Evolutionary conservation across 2,113 vertebrate genomes (phyloP), one percentile per base, ranked within the genome.

Genomic region (Capricornis sumatraensis): DNA sequence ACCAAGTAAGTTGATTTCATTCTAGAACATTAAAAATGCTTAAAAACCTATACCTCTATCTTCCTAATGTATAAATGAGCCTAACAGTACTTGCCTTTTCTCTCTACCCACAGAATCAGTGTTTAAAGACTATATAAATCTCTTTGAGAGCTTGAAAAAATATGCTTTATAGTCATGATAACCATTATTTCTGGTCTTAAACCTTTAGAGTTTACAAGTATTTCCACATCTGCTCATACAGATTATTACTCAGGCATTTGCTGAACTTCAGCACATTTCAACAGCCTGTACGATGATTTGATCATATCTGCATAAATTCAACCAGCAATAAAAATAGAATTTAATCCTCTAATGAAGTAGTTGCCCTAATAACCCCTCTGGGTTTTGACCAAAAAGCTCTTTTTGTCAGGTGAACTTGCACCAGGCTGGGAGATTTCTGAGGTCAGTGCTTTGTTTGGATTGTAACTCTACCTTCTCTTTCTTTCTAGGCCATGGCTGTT

Each of bases 401-500:
- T 93, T 94, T 58, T 96, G 89, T 97, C 76, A 95, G 92, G 21
- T 94, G 60, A 97, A 91, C 93, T 81, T 52, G 78, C 15, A 28
- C 60, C 33, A 85, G 62, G 28, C 62, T 33, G 21, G 53, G 93
- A 96, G 83, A 45, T 92, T 96, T 98, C 87, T 96, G 47, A 96
- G 96, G 87, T 89, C 92, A 57, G 11, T 17, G 1, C 74, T 94
- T n/a, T 97, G 83, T 97, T 90, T 98, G 55, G 47, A 84, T 57
- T 98, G 53, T 98, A 98, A 98, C 28, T 91, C 95, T 98, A 74
- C 96, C 96, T 93, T 91, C 76, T 97, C 89, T 98, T 47, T 98
- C 94, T 98, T 98, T 98, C 95, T 99, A 99, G 99, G 99, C 99
- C 95, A 99, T 99, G 99, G 99, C 99, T 78, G 99, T 99, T 87